Evolutionary conservation across 2,113 vertebrate species (phyloP).

Genomic region (Hiodon tergisus): DNA sequence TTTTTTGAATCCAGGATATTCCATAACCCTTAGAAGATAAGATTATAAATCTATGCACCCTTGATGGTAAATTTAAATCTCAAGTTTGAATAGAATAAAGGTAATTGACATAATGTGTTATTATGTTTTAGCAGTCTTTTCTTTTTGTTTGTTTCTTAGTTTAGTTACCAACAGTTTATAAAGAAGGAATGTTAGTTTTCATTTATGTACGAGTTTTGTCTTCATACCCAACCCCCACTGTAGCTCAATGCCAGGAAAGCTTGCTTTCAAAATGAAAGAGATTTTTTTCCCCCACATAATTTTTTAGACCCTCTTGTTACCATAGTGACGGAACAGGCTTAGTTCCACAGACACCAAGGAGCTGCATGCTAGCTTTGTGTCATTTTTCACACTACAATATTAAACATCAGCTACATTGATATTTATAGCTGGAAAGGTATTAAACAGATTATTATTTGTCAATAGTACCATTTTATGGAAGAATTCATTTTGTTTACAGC

Average conservation of each 20-base stretch:
- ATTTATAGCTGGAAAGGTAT: not conserved
- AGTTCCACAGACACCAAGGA: conserved; percentile 17
- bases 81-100: no score
- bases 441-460: not conserved
- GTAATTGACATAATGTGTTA: no score
- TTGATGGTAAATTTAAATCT: no score
- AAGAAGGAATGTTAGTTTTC: not conserved
- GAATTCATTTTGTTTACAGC: not conserved
- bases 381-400: conserved; percentile 8
- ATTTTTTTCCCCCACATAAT: not conserved
- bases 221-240: not conserved
- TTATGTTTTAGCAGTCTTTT: not conserved
- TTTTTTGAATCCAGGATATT: no score
- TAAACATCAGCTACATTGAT: conserved; percentile 1
- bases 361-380: conserved; percentile 6
- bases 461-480: not conserved
- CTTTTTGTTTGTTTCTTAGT: not conserved
- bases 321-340: conserved; percentile 25
- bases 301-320: conserved; percentile 23
- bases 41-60: no score
- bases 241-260: conserved; percentile 4
- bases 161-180: not conserved
- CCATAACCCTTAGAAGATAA: no score
- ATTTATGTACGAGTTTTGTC: not conserved
- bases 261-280: conserved; percentile 13